A percentile compares a stretch with the other conserved stretches of the same genome.
Conservation (phyloP, 2,797 vertebrate genomes). For the Todus mexicanus region DNA sequence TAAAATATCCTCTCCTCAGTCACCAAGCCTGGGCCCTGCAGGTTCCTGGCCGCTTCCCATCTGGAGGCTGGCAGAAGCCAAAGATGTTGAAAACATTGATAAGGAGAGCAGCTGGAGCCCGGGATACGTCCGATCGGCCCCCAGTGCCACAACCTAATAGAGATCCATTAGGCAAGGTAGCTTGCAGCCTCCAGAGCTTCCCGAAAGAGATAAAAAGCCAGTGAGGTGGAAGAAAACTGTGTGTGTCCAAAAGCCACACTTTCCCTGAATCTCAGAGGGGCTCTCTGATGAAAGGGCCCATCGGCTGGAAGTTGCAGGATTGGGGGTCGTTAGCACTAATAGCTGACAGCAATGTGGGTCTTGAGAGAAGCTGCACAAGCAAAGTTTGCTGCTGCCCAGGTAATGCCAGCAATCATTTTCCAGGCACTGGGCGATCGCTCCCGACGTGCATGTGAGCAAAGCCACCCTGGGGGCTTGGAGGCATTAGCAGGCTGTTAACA, state of each 20-base stretch:
- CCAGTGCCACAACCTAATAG: not conserved
- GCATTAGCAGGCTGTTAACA: slow-evolving; percentile 14
- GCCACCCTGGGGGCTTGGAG: not conserved
- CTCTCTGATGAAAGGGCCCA: not conserved
- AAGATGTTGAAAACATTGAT: not conserved
- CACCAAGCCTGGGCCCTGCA: not conserved
- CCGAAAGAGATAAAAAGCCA: slow-evolving; percentile 4
- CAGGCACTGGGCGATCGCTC: not conserved
- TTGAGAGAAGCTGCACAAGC: not conserved
- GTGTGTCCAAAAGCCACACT: not conserved
- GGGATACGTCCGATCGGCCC: not conserved
- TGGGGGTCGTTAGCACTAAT: slow-evolving; percentile 3
- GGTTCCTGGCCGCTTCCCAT: not conserved
- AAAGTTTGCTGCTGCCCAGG: slow-evolving; percentile 44
- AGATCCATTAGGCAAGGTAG: slow-evolving; percentile 38
- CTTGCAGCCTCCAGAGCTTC: slow-evolving; percentile 6
- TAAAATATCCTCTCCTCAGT: not conserved
- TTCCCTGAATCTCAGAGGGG: not conserved
- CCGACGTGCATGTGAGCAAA: not conserved
- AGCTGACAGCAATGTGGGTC: not conserved
- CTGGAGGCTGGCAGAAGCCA: not conserved
- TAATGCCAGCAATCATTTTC: slow-evolving; percentile 5
- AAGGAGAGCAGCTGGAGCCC: not conserved
- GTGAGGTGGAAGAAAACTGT: not conserved
- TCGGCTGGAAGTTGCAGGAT: not conserved